phyloP scores from a whole-genome alignment of 2,797 vertebrate genomes.

The Rhinophrynus dorsalis region DNA sequence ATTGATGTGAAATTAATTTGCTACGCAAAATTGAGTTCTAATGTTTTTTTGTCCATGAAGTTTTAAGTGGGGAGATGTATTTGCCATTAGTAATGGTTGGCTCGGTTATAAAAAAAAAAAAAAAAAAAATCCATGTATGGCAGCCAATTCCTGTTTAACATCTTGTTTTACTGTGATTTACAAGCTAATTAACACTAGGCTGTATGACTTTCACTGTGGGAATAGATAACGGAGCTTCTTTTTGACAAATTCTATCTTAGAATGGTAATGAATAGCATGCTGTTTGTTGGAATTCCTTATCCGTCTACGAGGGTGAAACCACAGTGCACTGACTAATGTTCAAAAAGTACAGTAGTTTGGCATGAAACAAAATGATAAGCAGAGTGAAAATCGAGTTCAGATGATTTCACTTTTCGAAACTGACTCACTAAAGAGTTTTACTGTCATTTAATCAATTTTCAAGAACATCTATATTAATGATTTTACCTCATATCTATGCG shows the following conservation, averaged over 20 bases:
- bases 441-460: conserved; percentile 74
- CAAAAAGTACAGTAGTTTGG: conserved; percentile 67
- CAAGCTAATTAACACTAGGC: conserved; percentile 52
- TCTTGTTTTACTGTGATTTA: conserved; percentile 55
- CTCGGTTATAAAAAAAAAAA: conserved; percentile 46
- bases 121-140: conserved; percentile 50
- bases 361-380: conserved; percentile 65
- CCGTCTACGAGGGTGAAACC: conserved; percentile 75
- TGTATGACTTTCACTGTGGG: not conserved
- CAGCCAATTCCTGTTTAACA: conserved; percentile 55
- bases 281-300: conserved; percentile 71
- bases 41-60: not conserved
- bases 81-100: conserved; percentile 61
- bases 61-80: conserved; percentile 44
- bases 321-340: conserved; percentile 72
- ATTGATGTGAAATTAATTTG: too few species aligned
- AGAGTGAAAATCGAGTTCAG: conserved; percentile 69
- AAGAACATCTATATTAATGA: conserved; percentile 75
- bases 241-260: conserved; percentile 57
- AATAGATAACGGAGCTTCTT: conserved; percentile 31
- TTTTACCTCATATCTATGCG: conserved; percentile 79
- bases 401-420: conserved; percentile 77
- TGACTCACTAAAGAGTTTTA: conserved; percentile 72
- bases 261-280: conserved; percentile 58
- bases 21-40: not conserved